These are phyloP conservation scores for Abscondita cerata DNA, from an alignment of 2,888 invertebrate species.

Conservation along the genomic window DNA sequence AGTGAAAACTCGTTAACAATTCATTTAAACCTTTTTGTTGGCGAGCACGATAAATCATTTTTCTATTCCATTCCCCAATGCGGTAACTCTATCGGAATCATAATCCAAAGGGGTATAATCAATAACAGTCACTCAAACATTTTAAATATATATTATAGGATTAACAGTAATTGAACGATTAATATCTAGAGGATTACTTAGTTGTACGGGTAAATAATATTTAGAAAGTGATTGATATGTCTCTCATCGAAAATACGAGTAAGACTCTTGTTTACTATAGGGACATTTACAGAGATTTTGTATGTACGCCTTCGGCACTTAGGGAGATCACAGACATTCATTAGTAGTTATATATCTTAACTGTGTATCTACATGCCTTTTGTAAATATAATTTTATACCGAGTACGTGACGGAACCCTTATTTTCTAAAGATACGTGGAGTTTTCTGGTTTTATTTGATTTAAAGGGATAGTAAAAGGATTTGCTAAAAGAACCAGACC, in stretches of 20 bases:
- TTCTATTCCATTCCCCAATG: background rate
- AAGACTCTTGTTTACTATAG: constrained; percentile 33
- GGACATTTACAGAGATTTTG: constrained; percentile 32
- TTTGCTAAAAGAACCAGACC: no score
- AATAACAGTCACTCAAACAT: constrained; percentile 17
- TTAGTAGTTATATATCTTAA: constrained; percentile 40
- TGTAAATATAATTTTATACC: constrained; percentile 13
- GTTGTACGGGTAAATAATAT: constrained; percentile 32
- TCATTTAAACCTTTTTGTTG: background rate
- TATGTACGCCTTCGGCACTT: constrained; percentile 28
- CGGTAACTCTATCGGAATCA: background rate
- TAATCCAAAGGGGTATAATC: constrained; percentile 10
- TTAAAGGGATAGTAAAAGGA: background rate
- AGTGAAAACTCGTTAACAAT: background rate
- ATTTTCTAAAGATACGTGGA: constrained; percentile 1
- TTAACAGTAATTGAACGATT: constrained; percentile 28
- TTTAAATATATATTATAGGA: constrained; percentile 21
- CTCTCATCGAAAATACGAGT: constrained; percentile 28
- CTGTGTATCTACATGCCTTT: constrained; percentile 37
- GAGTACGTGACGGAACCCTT: constrained; percentile 5
- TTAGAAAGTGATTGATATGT: constrained; percentile 38
- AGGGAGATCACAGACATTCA: constrained; percentile 37
- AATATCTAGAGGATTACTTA: constrained; percentile 29
- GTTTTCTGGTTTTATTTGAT: constrained; percentile 3
- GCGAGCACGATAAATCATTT: constrained; percentile 2